phyloP scores from a whole-genome alignment of 2,113 vertebrate genomes.

The Sylvia atricapilla region DNA sequence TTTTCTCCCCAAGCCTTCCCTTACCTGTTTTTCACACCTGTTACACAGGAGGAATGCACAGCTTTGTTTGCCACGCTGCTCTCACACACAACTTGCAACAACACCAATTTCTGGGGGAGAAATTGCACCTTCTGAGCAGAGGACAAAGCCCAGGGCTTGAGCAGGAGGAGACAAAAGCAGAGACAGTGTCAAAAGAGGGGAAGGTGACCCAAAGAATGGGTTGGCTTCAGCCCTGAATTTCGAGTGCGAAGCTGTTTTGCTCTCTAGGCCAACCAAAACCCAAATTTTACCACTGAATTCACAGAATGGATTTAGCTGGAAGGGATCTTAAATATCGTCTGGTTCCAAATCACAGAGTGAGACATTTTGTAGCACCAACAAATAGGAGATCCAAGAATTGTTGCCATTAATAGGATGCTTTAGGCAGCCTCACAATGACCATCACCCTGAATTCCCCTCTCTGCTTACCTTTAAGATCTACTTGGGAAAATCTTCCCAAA shows the following conservation, averaged over 20 bases:
- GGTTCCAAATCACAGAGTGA: background rate
- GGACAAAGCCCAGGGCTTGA: rapidly evolving
- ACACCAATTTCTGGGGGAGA: too few relatives aligned
- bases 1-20: background rate
- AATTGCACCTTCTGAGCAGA: background rate
- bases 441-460: background rate
- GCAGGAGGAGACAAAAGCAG: background rate
- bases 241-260: rapidly evolving
- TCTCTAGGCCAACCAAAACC: background rate
- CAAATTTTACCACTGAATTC: background rate
- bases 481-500: background rate
- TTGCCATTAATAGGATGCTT: background rate
- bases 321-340: background rate
- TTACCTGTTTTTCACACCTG: background rate
- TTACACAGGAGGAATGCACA: rapidly evolving
- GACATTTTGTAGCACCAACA: background rate
- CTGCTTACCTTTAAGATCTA: background rate
- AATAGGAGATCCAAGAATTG: background rate
- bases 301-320: background rate
- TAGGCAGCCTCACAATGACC: background rate
- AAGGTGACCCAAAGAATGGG: background rate
- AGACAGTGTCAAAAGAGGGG: background rate
- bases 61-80: background rate
- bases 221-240: background rate
- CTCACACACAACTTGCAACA: rapidly evolving